These are phyloP conservation scores for Heterodera schachtii DNA, from an alignment of 1,140 invertebrate genomes.

Conservation along the genomic window DNA sequence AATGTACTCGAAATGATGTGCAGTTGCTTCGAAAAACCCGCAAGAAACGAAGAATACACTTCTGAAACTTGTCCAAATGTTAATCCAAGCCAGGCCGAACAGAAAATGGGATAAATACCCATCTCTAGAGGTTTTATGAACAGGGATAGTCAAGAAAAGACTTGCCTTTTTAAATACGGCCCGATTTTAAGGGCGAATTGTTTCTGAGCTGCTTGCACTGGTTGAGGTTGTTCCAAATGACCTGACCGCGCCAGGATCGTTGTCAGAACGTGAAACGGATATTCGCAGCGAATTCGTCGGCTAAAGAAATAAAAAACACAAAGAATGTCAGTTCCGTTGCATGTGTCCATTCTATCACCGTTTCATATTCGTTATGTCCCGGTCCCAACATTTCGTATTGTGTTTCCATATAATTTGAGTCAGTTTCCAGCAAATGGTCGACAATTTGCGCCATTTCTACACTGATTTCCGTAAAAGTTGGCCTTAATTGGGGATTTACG, in stretches of 20 bases:
- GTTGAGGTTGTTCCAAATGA: not conserved
- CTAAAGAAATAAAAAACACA: not conserved
- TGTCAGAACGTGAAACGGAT: not conserved
- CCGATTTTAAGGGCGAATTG: not conserved
- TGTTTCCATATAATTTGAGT: conserved; percentile 10
- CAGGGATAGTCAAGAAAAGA: too few relatives aligned
- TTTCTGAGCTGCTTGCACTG: not conserved
- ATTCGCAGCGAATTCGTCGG: not conserved
- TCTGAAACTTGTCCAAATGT: too few relatives aligned
- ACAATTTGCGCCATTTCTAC: not conserved
- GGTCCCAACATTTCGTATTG: conserved; percentile 16
- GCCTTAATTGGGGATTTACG: conserved; percentile 7
- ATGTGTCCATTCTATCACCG: not conserved
- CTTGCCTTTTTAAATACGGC: too few relatives aligned
- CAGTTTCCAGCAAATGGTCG: not conserved
- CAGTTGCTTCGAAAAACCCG: too few relatives aligned
- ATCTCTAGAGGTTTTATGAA: too few relatives aligned
- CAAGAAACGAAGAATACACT: too few relatives aligned
- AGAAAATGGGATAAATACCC: too few relatives aligned
- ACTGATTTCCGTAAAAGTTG: conserved; percentile 26
- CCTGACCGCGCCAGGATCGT: not conserved
- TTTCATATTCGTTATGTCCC: conserved; percentile 15
- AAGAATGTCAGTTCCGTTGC: not conserved
- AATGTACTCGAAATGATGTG: too few relatives aligned
- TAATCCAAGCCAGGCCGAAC: too few relatives aligned